Base-by-base conservation (phyloP, 2,888 invertebrate species). In the Dendrolimus houi region DNA sequence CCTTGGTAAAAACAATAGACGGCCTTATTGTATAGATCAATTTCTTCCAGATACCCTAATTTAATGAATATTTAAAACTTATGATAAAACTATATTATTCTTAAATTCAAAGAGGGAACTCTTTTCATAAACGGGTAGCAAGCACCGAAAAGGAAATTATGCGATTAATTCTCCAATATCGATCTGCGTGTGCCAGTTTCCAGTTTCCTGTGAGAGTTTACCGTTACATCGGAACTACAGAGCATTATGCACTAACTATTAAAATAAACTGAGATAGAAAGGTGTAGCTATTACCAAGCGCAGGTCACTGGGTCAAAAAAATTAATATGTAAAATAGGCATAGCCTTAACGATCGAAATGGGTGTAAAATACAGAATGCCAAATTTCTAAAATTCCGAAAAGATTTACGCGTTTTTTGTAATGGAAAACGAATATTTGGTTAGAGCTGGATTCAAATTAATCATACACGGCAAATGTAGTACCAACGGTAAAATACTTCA, bases 211-310 rank as follows among this genome's bases (percentile, higher is more conserved):
- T 62, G 61, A 67, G 69, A 65, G 61, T 55, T 62, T 62, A 63
- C 62, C 61, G 68, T 66, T 68, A 67, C 65, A 71, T 69, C 69
- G 64, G 66, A 68, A 70, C 67, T 52, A 53, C 54, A 55, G 54
- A 57, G 47, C 56, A 55, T 56, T 70, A 72, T 75, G 74, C 75
- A 74, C 72, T 72, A 78, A 76, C 74, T 69, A 68, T 70, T 75
- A 74, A 75, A 77, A 75, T 72, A 77, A 77, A 79, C 73, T 65
- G 59, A 59, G 64, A 68, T 75, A 77, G 76, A 77, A 76, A 77
- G 74, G 70, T 67, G 63, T 63, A 63, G 64, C 62, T 64, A 66
- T 65, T 62, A 63, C 67, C 65, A 60, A 60, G 60, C 59, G 60
- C 64, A 62, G 72, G 77, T 77, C 70, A 77, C 75, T 79, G 60